Base-by-base conservation (phyloP, 2,888 invertebrate genomes). In the Noctua fimbriata region DNA sequence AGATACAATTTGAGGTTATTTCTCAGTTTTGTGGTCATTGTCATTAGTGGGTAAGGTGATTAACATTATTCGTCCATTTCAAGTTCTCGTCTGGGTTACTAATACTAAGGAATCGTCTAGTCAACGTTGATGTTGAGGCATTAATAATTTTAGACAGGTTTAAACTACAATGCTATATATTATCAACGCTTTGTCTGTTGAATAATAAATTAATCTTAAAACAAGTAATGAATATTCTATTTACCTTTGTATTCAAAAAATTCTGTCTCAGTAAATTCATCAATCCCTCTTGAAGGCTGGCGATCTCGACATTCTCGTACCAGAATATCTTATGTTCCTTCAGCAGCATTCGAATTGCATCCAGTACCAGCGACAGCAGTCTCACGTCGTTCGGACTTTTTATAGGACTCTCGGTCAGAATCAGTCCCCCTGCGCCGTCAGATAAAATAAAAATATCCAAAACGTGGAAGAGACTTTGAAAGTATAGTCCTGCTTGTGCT, bases 221-320 rank as follows among this genome's bases (percentile, higher is more conserved):
- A 58, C 3, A 47, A 47, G 41, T 24, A n/a, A n/a, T n/a, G 32
- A 55, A 16, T 55, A 28, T 47, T 12, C 1, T 16, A 28, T 21
- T 86, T 79, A 93, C 92, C 87, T 91, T 90, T 7, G 83, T 82
- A n/a, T 91, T 88, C 75, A 92, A 80, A 49, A 85, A 79, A 76
- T 87, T 86, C 69, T 88, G 89, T 71, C 90, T 91, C 73, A 93
- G 77, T 41, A 93, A 86, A 87, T 92, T 90, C 81, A 92, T 87
- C 32, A 92, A 79, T 58, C 85, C 86, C 65, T 89, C 89, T 84
- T 93, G 92, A n/a, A 93, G 86, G 60, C 88, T 88, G 6, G 92
- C 82, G 2, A 93, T 91, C 76, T 93, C 93, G 7, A 90, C 79
- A 69, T 89, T 92, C 69, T 93, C 92, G 69, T 93, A 91, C 92